phyloP scores from a whole-genome alignment of 2,888 invertebrate species.

The Drosophila neotestacea region DNA sequence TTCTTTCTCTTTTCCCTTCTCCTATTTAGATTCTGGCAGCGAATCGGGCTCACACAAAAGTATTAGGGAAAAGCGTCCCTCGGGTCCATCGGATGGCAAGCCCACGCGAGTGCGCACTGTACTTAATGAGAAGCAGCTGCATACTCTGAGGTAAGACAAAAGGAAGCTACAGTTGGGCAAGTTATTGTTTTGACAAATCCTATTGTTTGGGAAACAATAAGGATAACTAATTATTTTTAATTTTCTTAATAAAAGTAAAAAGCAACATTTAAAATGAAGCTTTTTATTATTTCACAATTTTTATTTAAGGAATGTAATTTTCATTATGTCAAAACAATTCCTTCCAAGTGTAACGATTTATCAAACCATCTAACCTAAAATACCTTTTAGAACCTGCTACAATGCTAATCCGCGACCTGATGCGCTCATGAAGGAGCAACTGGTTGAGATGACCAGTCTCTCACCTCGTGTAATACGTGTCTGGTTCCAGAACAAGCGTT shows the following conservation, averaged over 20 bases:
- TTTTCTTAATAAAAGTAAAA: too few species aligned
- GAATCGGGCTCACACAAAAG: conserved; percentile 96
- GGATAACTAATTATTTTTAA: too few species aligned
- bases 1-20: conserved; percentile 23
- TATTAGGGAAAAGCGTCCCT: conserved; percentile 86
- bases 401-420: conserved; percentile 99
- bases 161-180: too few species aligned
- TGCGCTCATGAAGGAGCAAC: conserved; percentile 99
- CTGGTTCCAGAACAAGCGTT: conserved; percentile 99
- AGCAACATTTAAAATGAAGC: too few species aligned
- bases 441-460: conserved; percentile 99
- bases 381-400: conserved; percentile 92
- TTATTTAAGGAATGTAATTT: too few species aligned
- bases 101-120: conserved; percentile 99
- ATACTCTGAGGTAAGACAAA: conserved; percentile 91
- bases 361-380: neutral
- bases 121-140: conserved; percentile 98
- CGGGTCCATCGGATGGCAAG: conserved; percentile 91
- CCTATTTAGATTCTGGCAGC: conserved; percentile 93
- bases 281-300: too few species aligned
- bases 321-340: too few species aligned
- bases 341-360: neutral
- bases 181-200: too few species aligned
- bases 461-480: conserved; percentile 99
- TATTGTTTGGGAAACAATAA: too few species aligned